Base-by-base conservation (phyloP, 2,113 vertebrate genomes). In the Tyto alba region DNA sequence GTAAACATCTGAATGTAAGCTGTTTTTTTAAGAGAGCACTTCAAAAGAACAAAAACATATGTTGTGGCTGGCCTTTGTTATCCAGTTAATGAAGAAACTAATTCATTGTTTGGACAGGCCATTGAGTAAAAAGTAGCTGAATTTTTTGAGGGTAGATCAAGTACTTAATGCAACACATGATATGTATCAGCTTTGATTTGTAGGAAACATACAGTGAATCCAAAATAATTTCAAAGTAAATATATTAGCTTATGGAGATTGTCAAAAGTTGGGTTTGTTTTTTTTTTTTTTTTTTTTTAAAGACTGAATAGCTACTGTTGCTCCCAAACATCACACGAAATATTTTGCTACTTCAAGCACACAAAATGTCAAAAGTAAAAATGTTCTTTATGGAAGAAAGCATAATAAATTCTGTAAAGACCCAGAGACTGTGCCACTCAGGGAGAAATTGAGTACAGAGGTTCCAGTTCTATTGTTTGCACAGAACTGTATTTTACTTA, bases 1-100 rank as follows among this genome's bases (percentile, higher is more conserved):
- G 73, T 69, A 94, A 96, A 94, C 73, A 96, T 90, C 71, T 89
- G 77, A 95, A 64, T 38, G 26, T 52, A 90, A 93, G 69, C 43
- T 93, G 69, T 16, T 95, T 88, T 64, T 89, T 78, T 85, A 79
- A 97, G 78, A 77, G 86, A 95, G 85, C 41, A 93, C 82, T 96
- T 97, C 93, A 94, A 96, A 97, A 94, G 77, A 63, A 94, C 76
- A 85, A 93, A 91, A 93, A 16, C 77, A 82, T 68, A 62, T 89
- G 52, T 85, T 82, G 45, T 93, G 67, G 38, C 67, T 95, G 83
- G 63, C 53, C 63, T 68, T 91, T 79, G 27, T 83, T 84, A 76
- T 56, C 74, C 85, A 92, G 72, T 57, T 91, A 95, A 77, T 55
- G 74, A 96, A 88, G 50, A 93, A 92, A 92, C 7, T 11, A 89